These are phyloP conservation scores for Hirtodrosophila alboralis DNA, from an alignment of 2,888 invertebrate species.

Conservation along the genomic window DNA sequence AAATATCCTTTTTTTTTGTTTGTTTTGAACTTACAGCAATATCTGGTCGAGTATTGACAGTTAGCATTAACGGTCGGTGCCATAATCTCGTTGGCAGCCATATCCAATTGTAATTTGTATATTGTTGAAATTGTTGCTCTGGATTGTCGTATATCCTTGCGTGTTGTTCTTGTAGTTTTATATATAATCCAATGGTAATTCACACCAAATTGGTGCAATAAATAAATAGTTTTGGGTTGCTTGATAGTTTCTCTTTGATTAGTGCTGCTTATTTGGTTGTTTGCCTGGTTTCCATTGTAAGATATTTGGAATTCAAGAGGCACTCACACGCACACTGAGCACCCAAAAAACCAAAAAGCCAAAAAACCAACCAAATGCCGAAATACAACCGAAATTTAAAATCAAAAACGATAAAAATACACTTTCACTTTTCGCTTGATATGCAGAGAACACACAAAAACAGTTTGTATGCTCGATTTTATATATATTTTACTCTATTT, in stretches of 20 bases:
- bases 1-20: not conserved
- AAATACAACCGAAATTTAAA: conserved; percentile 17
- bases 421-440: conserved; percentile 78
- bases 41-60: conserved; percentile 84
- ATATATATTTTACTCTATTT: conserved; percentile 6
- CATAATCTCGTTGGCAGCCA: conserved; percentile 82
- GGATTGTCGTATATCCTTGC: conserved; percentile 42
- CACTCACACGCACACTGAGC: conserved; percentile 64
- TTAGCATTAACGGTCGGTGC: conserved; percentile 83
- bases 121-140: conserved; percentile 1
- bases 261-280: conserved; percentile 52
- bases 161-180: conserved; percentile 7
- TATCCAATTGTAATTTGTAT: conserved; percentile 60
- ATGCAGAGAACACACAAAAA: conserved; percentile 76
- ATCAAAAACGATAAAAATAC: conserved; percentile 39
- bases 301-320: conserved; percentile 72
- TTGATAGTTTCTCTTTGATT: conserved; percentile 65
- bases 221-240: conserved; percentile 28
- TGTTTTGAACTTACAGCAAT: conserved; percentile 83
- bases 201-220: conserved; percentile 24
- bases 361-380: conserved; percentile 3
- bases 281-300: conserved; percentile 70
- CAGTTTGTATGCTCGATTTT: conserved; percentile 50
- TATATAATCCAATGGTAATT: conserved; percentile 45
- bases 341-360: conserved; percentile 23